Percentiles rank a stretch among this genome's conserved stretches.
These are phyloP conservation scores for Drosophila kurseongensis DNA, from an alignment of 1,140 invertebrate genomes.

Conservation along the genomic window DNA sequence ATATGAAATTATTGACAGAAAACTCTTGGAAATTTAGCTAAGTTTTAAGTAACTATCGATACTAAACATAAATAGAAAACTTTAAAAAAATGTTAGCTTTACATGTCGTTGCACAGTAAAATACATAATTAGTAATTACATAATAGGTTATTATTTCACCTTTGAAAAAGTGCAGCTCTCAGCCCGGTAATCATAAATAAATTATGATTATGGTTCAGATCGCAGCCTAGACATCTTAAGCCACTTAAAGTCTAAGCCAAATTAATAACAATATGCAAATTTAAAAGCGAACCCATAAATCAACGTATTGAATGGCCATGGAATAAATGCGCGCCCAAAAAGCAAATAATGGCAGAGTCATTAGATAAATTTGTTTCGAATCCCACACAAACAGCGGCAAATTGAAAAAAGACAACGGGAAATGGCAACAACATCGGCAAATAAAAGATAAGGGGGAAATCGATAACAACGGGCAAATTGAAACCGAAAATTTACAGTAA, in stretches of 20 bases:
- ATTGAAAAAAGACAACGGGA: conserved; percentile 38
- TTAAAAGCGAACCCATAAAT: conserved; percentile 38
- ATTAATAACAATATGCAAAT: conserved; percentile 60
- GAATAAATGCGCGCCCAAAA: conserved; percentile 37
- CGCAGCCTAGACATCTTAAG: conserved; percentile 8
- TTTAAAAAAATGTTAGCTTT: no score
- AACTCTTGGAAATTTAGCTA: no score
- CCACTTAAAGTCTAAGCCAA: conserved; percentile 21
- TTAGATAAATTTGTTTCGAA: conserved; percentile 54
- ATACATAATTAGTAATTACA: no score
- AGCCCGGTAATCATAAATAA: neutral
- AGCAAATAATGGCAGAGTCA: conserved; percentile 57
- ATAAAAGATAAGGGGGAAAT: conserved; percentile 41
- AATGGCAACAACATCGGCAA: conserved; percentile 2
- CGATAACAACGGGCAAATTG: conserved; percentile 43
- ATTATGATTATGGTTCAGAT: conserved; percentile 2
- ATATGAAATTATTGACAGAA: no score
- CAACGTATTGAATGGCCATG: conserved; percentile 28
- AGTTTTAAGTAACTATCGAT: no score
- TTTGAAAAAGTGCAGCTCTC: neutral
- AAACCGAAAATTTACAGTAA: conserved; percentile 50
- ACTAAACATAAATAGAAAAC: no score
- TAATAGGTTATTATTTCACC: neutral
- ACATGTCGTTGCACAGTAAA: no score
- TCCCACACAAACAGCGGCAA: conserved; percentile 42